Evolutionary conservation across 2,888 invertebrate species (phyloP).

Genomic region (Limnephilus rhombicus): DNA sequence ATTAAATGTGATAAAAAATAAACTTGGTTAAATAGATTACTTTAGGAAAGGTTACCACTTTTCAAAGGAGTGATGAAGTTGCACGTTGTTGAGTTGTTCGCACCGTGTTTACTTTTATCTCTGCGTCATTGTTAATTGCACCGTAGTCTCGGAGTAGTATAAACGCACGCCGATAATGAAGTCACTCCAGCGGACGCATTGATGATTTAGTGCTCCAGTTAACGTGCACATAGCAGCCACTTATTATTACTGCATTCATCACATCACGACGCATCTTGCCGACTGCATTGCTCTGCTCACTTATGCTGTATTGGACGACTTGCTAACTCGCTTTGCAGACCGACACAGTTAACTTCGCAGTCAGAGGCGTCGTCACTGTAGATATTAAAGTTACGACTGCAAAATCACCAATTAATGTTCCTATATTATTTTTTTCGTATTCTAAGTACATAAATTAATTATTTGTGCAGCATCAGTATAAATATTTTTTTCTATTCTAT

Average conservation of each 20-base stretch:
- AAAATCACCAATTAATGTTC: background rate
- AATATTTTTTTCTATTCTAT: too few relatives aligned
- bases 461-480: too few relatives aligned
- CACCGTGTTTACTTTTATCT: background rate
- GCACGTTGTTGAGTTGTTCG: too few relatives aligned
- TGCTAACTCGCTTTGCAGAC: background rate
- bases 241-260: background rate
- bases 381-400: background rate
- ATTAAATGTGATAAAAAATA: too few relatives aligned
- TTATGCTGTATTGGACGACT: background rate
- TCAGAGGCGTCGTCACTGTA: background rate
- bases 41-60: too few relatives aligned
- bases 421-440: too few relatives aligned
- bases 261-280: background rate
- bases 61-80: too few relatives aligned
- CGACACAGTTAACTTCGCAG: background rate
- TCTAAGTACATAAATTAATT: too few relatives aligned
- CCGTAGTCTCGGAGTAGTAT: background rate
- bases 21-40: too few relatives aligned
- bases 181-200: conserved; percentile 8
- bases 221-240: background rate
- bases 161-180: background rate
- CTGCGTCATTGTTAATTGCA: background rate
- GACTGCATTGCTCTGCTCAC: background rate
- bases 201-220: conserved; percentile 14